phyloP scores from a whole-genome alignment of 2,113 vertebrate species.

The Forbesichthys agassizii region DNA sequence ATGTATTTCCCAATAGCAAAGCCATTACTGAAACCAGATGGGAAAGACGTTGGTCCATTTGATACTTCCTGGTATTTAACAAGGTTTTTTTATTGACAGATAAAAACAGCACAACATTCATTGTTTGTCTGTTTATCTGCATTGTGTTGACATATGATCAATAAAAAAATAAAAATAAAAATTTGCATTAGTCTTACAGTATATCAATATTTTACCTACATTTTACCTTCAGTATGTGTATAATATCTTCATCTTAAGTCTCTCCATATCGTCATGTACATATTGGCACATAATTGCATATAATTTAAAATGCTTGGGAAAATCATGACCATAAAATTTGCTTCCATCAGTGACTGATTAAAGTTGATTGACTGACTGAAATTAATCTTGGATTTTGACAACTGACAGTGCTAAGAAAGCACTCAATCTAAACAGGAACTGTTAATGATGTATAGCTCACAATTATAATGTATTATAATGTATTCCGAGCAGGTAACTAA shows the following conservation, averaged over 20 bases:
- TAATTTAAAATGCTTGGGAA: conserved; percentile 14
- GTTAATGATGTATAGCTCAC: conserved; percentile 43
- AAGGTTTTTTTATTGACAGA: conserved; percentile 56
- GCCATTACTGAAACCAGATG: conserved; percentile 71
- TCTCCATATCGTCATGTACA: not conserved
- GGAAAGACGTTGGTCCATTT: conserved; percentile 44
- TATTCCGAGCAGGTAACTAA: conserved; percentile 31
- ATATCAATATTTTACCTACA: not conserved
- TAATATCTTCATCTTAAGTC: no score
- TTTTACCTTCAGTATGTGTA: conserved; percentile 15
- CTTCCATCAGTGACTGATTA: conserved; percentile 3
- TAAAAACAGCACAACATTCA: conserved; percentile 33
- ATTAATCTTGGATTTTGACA: conserved; percentile 26
- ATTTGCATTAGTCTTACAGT: conserved; percentile 25
- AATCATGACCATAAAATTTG: not conserved
- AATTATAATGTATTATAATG: conserved; percentile 33
- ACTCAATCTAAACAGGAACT: conserved; percentile 19
- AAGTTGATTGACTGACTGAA: conserved; percentile 5
- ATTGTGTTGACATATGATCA: conserved; percentile 43
- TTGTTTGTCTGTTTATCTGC: conserved; percentile 42
- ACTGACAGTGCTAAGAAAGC: conserved; percentile 25
- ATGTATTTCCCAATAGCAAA: conserved; percentile 65
- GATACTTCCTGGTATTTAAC: conserved; percentile 64
- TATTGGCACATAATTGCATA: conserved; percentile 10
- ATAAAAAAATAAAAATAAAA: conserved; percentile 26